These are phyloP conservation scores for Rhinichthys osculus DNA, from an alignment of 2,797 vertebrate genomes.

Conservation along the genomic window DNA sequence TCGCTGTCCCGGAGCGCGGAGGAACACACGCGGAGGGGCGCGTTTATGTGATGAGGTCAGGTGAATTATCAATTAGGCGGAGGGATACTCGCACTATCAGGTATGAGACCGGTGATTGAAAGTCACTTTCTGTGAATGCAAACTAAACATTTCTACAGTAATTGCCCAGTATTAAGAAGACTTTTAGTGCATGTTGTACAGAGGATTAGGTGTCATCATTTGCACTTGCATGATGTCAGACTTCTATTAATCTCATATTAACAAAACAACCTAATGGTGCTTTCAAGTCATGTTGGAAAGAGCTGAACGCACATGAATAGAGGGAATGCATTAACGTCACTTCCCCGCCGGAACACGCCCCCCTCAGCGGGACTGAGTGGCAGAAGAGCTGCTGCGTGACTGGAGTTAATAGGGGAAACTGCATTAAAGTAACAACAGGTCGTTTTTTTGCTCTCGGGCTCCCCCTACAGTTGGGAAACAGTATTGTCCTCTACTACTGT, in stretches of 20 bases:
- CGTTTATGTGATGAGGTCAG: conserved; percentile 28
- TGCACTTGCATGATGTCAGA: background rate
- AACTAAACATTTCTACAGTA: background rate
- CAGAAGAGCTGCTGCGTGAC: no score
- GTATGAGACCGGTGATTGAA: background rate
- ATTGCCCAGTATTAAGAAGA: no score
- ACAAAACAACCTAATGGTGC: background rate
- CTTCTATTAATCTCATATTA: background rate
- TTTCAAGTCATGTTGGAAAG: no score
- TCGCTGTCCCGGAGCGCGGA: conserved; percentile 66
- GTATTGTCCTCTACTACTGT: no score
- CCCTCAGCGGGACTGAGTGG: no score
- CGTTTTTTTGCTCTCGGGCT: no score
- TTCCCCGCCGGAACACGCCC: no score
- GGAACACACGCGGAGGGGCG: conserved; percentile 64
- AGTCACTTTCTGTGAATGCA: background rate
- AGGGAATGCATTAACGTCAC: no score
- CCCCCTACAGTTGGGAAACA: no score
- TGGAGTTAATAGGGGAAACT: no score
- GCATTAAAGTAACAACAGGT: no score
- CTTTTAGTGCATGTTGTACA: background rate
- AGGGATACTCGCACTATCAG: conserved; percentile 73
- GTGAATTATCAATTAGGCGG: conserved; percentile 77
- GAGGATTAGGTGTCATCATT: background rate
- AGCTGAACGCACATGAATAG: no score